phyloP scores from a whole-genome alignment of 2,113 vertebrate species.

The Typhlomys cinereus region DNA sequence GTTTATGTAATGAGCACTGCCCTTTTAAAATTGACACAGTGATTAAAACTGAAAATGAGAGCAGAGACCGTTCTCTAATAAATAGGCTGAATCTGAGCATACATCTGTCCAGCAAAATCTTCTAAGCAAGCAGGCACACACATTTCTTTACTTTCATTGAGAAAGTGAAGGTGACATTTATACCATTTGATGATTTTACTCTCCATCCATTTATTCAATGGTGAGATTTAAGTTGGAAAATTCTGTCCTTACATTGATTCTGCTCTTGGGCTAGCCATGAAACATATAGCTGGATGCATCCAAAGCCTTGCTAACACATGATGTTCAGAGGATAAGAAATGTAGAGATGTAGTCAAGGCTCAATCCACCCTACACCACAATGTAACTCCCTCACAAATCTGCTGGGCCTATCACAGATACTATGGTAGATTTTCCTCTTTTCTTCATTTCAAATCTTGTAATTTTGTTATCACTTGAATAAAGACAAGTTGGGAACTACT shows the following conservation, averaged over 20 bases:
- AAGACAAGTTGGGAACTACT: not conserved
- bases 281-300: constrained; percentile 37
- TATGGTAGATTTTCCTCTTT: not conserved
- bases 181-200: constrained; percentile 67
- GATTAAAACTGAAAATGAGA: constrained; percentile 62
- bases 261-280: constrained; percentile 29
- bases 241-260: constrained; percentile 1
- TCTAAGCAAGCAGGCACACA: constrained; percentile 57
- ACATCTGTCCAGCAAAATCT: constrained; percentile 71
- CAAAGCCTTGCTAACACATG: constrained; percentile 9
- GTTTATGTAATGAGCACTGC: constrained; percentile 70
- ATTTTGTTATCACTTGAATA: not conserved
- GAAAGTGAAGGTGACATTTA: constrained; percentile 79
- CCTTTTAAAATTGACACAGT: constrained; percentile 66
- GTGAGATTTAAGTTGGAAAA: constrained; percentile 73
- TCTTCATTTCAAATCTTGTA: not conserved
- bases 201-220: constrained; percentile 71
- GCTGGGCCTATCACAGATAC: not conserved
- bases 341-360: constrained; percentile 4
- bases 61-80: constrained; percentile 60
- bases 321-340: constrained; percentile 27
- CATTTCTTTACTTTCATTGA: constrained; percentile 35
- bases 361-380: not conserved
- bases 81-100: constrained; percentile 75
- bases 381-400: not conserved